Evolutionary conservation across 2,113 vertebrate species (phyloP).

Genomic region (Vanacampus margaritifer): DNA sequence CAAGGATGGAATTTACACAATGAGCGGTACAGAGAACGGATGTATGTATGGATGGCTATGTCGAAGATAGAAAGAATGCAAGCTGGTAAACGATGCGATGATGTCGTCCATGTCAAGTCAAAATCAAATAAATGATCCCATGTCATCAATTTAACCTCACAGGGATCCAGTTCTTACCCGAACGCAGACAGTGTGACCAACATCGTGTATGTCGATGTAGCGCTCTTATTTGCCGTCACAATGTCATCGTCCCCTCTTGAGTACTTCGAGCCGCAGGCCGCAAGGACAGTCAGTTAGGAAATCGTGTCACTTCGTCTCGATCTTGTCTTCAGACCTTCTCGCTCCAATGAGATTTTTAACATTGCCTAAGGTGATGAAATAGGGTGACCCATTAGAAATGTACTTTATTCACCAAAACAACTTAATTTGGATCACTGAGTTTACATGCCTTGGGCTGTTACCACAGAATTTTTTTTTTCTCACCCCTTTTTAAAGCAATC

Average conservation of each 20-base stretch:
- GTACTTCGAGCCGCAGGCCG: slow-evolving; percentile 45
- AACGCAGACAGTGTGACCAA: slow-evolving; percentile 32
- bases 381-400: slow-evolving; percentile 61
- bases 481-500: slow-evolving; percentile 17
- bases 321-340: slow-evolving; percentile 30
- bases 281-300: slow-evolving; percentile 31
- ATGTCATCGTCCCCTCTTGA: slow-evolving; percentile 31
- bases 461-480: neutral
- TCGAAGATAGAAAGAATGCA: neutral
- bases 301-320: slow-evolving; percentile 46
- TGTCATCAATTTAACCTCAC: slow-evolving; percentile 10
- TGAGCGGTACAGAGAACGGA: too few relatives aligned
- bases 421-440: slow-evolving; percentile 45
- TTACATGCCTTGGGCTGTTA: slow-evolving; percentile 16
- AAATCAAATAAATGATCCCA: slow-evolving; percentile 9
- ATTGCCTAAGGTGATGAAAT: slow-evolving; percentile 51
- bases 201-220: slow-evolving; percentile 14
- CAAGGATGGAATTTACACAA: too few relatives aligned
- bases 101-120: neutral
- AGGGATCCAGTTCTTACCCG: slow-evolving; percentile 14
- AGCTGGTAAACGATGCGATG: neutral
- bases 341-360: slow-evolving; percentile 43
- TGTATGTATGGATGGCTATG: slow-evolving; percentile 2
- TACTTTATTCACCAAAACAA: slow-evolving; percentile 54
- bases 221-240: slow-evolving; percentile 22